Evolutionary conservation across 2,888 invertebrate species (phyloP), one percentile per base, ranked within the genome.

Genomic region (Xestia ashworthii): DNA sequence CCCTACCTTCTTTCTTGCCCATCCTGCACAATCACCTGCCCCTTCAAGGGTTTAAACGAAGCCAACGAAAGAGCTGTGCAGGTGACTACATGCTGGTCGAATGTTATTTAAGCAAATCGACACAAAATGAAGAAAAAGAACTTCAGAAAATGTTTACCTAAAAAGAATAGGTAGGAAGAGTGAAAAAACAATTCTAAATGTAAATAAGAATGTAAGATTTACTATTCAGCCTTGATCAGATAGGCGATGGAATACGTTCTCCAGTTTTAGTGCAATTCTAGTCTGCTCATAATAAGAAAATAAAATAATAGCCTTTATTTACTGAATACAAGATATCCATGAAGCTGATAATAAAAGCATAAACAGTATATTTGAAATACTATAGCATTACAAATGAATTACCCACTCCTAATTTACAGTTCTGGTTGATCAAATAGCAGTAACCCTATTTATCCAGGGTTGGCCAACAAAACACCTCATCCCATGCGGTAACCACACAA

Each of bases 401-500:
- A 44, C 44, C 44, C 11, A 44, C 44, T 8, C 44, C 44, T 44
- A 44, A 44, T 44, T 8, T 8, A 1, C 32, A 62, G 22, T 53
- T 62, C 16, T 41, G 25, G 41, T 50, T 25, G 41, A 5, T 8
- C 22, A 58, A 58, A 16, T 9, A n/a, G 53, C 19, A 14, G 5
- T 14, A 60, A 19, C 60, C 71, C 3, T 55, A 58, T 19, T 38
- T 68, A 53, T 19, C 0, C 53, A 38, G 5, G 38, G n/a, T n/a
- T 16, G 4, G 14, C 41, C 9, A 64, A 85, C 22, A 81, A 60
- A 67, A 64, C 50, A 58, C 32, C 60, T 67, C 46, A 9, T 53
- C n/a, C 22, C 55, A n/a, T 74, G 53, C 4, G 44, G 65, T 69
- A 72, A 46, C 55, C 60, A 71, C 62, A 22, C 62, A 82, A 82